Percentiles rank a stretch among this genome's conserved stretches.
Conservation (phyloP, 2,113 vertebrate species). For the Sylvilagus bachmani region DNA sequence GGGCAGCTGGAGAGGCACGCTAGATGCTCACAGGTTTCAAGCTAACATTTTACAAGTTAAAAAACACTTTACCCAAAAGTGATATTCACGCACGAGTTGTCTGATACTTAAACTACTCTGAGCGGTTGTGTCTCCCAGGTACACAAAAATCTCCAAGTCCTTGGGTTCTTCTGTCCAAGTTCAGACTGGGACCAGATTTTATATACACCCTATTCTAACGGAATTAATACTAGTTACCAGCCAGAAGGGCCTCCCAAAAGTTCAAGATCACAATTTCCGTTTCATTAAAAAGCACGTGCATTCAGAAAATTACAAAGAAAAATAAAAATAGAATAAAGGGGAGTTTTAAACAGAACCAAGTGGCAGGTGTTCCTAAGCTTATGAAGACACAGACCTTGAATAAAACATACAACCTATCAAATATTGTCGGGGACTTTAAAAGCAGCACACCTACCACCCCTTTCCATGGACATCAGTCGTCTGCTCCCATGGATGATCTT, state of each 20-base stretch:
- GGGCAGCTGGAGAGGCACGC: accelerated
- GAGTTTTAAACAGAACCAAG: neutral
- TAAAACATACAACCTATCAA: neutral
- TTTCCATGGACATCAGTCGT: neutral
- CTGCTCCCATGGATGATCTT: neutral
- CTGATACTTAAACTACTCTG: neutral
- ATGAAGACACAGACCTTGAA: neutral
- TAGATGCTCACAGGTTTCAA: neutral
- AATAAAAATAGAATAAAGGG: neutral
- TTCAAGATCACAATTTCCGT: neutral
- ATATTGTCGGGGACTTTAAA: neutral
- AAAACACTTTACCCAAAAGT: no score
- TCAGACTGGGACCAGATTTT: no score
- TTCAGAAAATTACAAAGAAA: neutral
- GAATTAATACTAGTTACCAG: neutral
- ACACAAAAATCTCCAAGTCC: neutral
- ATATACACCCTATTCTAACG: no score
- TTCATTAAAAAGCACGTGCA: no score
- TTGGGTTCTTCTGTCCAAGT: no score
- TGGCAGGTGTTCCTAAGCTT: neutral
- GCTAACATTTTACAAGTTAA: no score
- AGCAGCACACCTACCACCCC: accelerated
- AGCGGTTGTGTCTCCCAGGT: neutral
- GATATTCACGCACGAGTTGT: neutral
- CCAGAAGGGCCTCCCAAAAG: neutral